Base-by-base conservation (phyloP, 2,797 vertebrate species). In the Florisuga fusca region DNA sequence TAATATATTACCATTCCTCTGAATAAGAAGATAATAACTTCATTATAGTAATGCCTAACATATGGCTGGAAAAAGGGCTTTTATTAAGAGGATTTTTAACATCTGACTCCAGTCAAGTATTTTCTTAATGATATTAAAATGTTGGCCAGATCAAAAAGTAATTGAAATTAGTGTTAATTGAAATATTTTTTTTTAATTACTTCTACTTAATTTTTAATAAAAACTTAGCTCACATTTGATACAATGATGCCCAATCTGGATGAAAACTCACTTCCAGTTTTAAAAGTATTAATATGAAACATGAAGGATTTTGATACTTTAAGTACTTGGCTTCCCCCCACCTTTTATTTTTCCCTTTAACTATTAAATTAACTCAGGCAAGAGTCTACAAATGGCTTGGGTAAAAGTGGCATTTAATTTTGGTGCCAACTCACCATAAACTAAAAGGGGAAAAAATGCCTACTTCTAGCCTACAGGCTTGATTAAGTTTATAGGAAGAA, bases 101-200 rank as follows among this genome's bases (percentile, higher is more conserved):
- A 55, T 31, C 45, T 94, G 31, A 80, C 48, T 83, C 51, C 51
- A 80, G 89, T 4, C 4, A 67, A 3, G 6, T n/a, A 71, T 59
- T 84, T 80, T 80, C 58, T 50, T 62, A 88, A 83, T 85, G 48
- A 90, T 92, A 93, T 55, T 77, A 59, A 86, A 90, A 86, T 80
- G 29, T 23, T 34, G 85, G 18, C 63, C 50, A 88, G 21, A 34
- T 15, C 31, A 90, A 74, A 21, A 83, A 71, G 18, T 23, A 58
- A 73, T 77, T 91, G 38, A 41, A 41, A 41, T 41, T 62, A 22
- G 17, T 77, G 21, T 34, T 87, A 91, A 62, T 58, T 88, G 61
- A 83, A 87, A 87, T 41, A 10, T 76, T 77, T 77, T 33, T 74
- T 55, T 90, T 90, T 58, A 29, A 83, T 66, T 87, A 74, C 17